Percentiles rank a stretch among this genome's conserved stretches.
Conservation (phyloP, 2,113 vertebrate genomes). For the Hippocampus mohnikei region DNA sequence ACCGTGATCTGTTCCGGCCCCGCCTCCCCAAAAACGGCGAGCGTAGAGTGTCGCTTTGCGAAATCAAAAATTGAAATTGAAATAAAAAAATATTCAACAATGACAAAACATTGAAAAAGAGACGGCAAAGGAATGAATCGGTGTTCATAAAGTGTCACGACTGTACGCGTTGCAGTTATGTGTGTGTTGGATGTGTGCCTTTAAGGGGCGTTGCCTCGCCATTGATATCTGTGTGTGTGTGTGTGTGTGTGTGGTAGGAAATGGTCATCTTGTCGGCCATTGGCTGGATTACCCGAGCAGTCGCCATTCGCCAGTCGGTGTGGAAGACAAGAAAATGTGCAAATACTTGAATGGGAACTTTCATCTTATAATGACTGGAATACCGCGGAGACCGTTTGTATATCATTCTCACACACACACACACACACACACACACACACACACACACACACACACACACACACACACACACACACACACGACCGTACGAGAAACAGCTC, state of each 20-base stretch:
- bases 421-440: slow-evolving; percentile 16
- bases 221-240: background rate
- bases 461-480: slow-evolving; percentile 10
- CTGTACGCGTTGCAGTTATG: no score
- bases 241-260: background rate
- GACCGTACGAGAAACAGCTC: slow-evolving; percentile 28
- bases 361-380: slow-evolving; percentile 23
- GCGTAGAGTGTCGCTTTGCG: no score
- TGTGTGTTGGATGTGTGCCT: no score
- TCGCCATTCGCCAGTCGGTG: background rate
- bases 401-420: slow-evolving; percentile 2
- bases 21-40: no score
- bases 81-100: no score
- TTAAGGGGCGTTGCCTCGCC: no score
- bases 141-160: no score
- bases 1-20: no score
- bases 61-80: no score
- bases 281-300: slow-evolving; percentile 8
- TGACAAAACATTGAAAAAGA: no score
- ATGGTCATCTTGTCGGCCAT: background rate
- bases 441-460: slow-evolving; percentile 15
- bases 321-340: background rate
- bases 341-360: slow-evolving; percentile 19
- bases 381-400: slow-evolving; percentile 11
- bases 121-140: no score